phyloP scores from a whole-genome alignment of 1,140 invertebrate genomes.

The Stratiolaelaps scimitus region DNA sequence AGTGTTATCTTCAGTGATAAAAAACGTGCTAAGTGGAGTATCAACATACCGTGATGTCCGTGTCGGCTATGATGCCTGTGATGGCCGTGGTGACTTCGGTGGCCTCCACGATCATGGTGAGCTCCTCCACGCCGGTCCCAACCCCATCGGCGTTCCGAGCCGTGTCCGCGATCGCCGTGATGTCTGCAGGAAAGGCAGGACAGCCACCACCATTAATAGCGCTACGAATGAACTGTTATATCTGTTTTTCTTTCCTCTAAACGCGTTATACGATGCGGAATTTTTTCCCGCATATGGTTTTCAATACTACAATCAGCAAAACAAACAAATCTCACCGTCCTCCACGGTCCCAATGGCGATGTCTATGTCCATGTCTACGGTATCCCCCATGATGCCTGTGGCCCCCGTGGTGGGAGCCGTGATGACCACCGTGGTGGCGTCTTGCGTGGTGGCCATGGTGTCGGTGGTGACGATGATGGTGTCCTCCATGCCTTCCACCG shows the following conservation, averaged over 20 bases:
- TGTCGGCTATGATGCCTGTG: slow-evolving; percentile 9
- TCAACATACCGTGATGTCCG: neutral
- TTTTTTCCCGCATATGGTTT: neutral
- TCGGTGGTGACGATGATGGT: neutral
- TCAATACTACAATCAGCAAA: too few relatives aligned
- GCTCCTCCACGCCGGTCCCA: neutral
- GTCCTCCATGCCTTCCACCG: neutral
- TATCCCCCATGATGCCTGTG: too few relatives aligned
- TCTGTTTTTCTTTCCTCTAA: neutral
- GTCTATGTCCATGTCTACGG: neutral
- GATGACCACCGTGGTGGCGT: neutral
- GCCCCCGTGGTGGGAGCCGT: neutral
- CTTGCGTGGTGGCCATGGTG: neutral
- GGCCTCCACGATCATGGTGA: slow-evolving; percentile 23
- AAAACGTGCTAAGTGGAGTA: neutral
- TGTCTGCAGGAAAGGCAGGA: neutral
- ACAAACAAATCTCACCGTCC: neutral
- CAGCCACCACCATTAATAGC: too few relatives aligned
- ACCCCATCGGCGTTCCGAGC: neutral
- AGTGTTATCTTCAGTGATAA: too few relatives aligned
- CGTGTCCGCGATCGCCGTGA: slow-evolving; percentile 12
- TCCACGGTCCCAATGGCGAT: neutral
- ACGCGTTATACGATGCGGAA: neutral
- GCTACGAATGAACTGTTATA: too few relatives aligned
- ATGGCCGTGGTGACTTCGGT: neutral